phyloP scores from a whole-genome alignment of 2,888 invertebrate species.

The Baronia brevicornis region DNA sequence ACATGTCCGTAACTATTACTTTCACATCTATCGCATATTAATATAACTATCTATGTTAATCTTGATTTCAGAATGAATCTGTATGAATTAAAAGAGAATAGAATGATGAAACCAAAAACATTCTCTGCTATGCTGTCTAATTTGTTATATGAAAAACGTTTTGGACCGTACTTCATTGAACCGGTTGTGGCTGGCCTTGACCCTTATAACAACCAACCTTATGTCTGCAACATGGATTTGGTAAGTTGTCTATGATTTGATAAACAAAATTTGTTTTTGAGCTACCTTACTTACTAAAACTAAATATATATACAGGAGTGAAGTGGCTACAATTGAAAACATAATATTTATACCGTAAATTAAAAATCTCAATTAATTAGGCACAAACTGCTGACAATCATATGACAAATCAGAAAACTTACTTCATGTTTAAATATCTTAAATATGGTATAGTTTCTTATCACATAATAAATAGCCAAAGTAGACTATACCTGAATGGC shows the following conservation, averaged over 20 bases:
- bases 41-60: background rate
- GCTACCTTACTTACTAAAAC: too few species aligned
- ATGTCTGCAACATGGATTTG: conserved; percentile 95
- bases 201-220: conserved; percentile 89
- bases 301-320: too few species aligned
- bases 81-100: conserved; percentile 95
- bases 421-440: too few species aligned
- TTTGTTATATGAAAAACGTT: conserved; percentile 95
- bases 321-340: too few species aligned
- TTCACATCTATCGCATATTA: background rate
- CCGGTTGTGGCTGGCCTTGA: conserved; percentile 97
- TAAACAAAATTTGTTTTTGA: background rate
- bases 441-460: too few species aligned
- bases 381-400: too few species aligned
- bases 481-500: too few species aligned
- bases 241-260: conserved; percentile 72
- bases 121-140: conserved; percentile 96
- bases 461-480: too few species aligned
- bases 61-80: conserved; percentile 83
- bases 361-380: too few species aligned
- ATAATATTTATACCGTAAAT: too few species aligned
- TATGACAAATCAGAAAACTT: too few species aligned
- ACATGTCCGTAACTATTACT: conserved; percentile 1
- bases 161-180: conserved; percentile 98
- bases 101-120: conserved; percentile 92